Percentiles rank a stretch among this genome's conserved stretches.
phyloP scores from a whole-genome alignment of 1,140 invertebrate genomes.

The Maniola jurtina region DNA sequence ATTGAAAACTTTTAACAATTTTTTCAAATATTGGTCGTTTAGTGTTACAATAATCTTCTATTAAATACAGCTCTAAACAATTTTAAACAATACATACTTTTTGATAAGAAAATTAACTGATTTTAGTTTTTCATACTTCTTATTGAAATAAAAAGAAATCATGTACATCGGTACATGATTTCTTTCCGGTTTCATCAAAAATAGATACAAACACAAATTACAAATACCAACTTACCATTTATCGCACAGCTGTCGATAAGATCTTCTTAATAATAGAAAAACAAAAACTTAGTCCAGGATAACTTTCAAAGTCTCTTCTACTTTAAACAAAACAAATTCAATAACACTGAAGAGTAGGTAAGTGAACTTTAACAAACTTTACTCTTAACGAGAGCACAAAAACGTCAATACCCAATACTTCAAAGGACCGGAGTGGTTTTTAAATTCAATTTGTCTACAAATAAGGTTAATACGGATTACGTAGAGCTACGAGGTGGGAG shows the following conservation, averaged over 20 bases:
- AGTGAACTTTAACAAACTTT: constrained; percentile 7
- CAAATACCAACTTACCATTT: constrained; percentile 3
- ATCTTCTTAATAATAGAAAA: background rate
- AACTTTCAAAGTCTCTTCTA: constrained; percentile 2
- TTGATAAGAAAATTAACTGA: no score
- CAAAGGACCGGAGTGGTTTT: constrained; percentile 13
- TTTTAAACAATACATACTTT: no score
- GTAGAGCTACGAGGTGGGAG: constrained; percentile 18
- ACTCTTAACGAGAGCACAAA: constrained; percentile 5
- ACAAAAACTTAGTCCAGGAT: background rate
- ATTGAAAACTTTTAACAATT: no score
- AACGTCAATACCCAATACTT: constrained; percentile 21
- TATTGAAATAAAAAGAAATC: no score
- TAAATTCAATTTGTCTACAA: constrained; percentile 28
- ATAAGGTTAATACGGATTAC: constrained; percentile 27
- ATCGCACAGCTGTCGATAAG: background rate
- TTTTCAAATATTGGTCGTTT: no score
- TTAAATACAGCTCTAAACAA: background rate
- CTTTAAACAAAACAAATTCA: constrained; percentile 8
- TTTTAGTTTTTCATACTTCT: no score
- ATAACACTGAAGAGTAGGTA: constrained; percentile 2
- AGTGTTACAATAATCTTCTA: background rate
- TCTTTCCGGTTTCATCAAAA: background rate
- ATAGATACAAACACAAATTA: background rate
- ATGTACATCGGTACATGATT: no score